A percentile compares a stretch with the other conserved stretches of the same genome.
phyloP scores from a whole-genome alignment of 2,797 vertebrate species.

The Myotis findleyi region DNA sequence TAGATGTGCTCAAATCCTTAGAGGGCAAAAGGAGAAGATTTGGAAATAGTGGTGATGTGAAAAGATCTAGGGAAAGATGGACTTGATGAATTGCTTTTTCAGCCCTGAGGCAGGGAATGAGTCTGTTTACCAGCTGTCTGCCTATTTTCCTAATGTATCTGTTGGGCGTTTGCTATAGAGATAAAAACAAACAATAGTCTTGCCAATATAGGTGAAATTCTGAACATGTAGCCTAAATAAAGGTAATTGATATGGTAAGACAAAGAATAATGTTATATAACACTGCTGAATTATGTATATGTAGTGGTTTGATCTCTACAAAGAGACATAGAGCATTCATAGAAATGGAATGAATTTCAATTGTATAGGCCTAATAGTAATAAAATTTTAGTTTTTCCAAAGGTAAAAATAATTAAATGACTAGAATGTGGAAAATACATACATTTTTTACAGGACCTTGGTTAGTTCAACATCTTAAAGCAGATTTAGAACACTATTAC shows the following conservation, averaged over 20 bases:
- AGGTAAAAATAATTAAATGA: constrained; percentile 38
- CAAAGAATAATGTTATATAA: neutral
- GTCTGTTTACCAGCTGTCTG: constrained; percentile 62
- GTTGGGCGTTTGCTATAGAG: constrained; percentile 43
- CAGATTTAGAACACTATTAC: neutral
- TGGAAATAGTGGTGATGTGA: constrained; percentile 56
- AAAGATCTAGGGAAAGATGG: constrained; percentile 49
- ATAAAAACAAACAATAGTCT: constrained; percentile 64
- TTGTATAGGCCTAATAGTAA: neutral
- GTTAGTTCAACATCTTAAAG: neutral
- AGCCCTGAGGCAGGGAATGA: constrained; percentile 48
- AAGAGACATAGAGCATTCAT: neutral
- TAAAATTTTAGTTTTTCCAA: constrained; percentile 6
- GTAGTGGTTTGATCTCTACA: constrained; percentile 50
- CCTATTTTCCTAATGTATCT: constrained; percentile 56
- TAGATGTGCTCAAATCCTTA: neutral
- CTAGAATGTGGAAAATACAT: neutral
- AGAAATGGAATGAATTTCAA: neutral
- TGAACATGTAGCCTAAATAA: constrained; percentile 38
- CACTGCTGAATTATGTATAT: constrained; percentile 37
- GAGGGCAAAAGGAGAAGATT: constrained; percentile 20
- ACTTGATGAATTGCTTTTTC: constrained; percentile 47
- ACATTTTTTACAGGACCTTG: neutral
- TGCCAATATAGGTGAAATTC: constrained; percentile 50
- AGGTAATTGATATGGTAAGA: constrained; percentile 35